Conservation (phyloP, 2,113 vertebrate species). For the Nothoprocta perdicaria region DNA sequence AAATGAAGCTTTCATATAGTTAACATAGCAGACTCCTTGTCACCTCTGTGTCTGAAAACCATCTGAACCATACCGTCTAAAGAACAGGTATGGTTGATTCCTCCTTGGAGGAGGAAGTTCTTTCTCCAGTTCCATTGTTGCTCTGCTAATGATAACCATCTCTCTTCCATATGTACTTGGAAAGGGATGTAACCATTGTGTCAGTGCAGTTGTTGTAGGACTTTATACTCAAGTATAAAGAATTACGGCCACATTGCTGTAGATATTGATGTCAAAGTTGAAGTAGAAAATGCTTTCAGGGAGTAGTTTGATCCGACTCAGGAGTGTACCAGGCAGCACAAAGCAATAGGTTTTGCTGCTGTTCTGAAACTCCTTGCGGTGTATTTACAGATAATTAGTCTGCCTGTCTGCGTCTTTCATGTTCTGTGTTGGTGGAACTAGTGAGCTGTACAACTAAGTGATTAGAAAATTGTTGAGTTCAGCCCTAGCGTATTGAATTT, state of each 20-base stretch:
- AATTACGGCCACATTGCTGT: neutral
- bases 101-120: neutral
- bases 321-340: conserved; percentile 7
- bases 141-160: neutral
- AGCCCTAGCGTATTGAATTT: neutral
- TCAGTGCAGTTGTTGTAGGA: neutral
- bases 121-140: neutral
- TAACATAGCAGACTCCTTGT: neutral
- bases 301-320: neutral
- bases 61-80: too few relatives aligned
- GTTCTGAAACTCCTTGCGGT: neutral
- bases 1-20: neutral
- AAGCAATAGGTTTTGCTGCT: neutral
- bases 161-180: neutral
- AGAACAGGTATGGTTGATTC: neutral
- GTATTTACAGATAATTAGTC: conserved; percentile 43
- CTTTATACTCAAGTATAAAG: neutral
- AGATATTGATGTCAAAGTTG: conserved; percentile 14
- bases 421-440: neutral
- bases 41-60: neutral
- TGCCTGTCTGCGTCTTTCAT: neutral
- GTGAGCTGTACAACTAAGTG: neutral
- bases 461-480: conserved; percentile 16
- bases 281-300: neutral
- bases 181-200: neutral